These are phyloP conservation scores for Opisthocomus hoazin DNA, from an alignment of 2,113 vertebrate species.

Conservation along the genomic window DNA sequence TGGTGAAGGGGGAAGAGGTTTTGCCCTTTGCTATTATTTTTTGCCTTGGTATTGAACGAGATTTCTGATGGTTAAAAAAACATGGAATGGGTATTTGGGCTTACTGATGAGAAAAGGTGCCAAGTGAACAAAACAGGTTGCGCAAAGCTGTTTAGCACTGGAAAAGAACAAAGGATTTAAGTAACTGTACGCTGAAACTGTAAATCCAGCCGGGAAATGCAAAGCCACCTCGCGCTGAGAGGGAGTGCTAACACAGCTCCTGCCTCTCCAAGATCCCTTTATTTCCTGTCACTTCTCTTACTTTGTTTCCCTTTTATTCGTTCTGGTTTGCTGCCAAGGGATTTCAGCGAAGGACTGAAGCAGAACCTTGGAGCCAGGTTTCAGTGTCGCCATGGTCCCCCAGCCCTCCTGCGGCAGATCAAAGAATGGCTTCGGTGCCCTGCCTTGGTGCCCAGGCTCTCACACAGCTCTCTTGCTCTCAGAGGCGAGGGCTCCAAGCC, in stretches of 20 bases:
- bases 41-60: background rate
- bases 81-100: background rate
- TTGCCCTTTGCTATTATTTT: background rate
- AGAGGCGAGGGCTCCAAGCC: background rate
- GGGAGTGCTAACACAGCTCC: fast-evolving
- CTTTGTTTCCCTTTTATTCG: background rate
- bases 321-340: background rate
- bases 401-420: background rate
- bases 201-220: background rate
- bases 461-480: background rate
- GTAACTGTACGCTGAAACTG: background rate
- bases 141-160: background rate
- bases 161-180: background rate
- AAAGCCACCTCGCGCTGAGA: background rate
- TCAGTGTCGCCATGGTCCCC: fast-evolving
- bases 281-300: background rate
- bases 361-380: fast-evolving
- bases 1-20: background rate
- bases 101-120: background rate
- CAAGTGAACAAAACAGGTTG: background rate
- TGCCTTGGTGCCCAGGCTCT: fast-evolving
- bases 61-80: background rate
- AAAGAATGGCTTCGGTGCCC: background rate
- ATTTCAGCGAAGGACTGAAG: background rate
- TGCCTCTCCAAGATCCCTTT: background rate